phyloP scores from a whole-genome alignment of 2,888 invertebrate genomes.

The Alsophila aescularia region DNA sequence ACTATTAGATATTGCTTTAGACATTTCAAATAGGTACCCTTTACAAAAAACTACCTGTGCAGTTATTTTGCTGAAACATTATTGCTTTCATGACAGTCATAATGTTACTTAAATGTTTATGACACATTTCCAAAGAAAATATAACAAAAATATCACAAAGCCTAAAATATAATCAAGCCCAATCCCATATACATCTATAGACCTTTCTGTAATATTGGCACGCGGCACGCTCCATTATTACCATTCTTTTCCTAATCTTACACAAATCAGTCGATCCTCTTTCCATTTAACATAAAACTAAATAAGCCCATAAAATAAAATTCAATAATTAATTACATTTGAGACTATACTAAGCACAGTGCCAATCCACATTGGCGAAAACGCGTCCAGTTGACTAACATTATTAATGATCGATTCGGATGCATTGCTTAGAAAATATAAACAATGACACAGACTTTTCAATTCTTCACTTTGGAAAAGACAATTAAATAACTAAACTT shows the following conservation, averaged over 20 bases:
- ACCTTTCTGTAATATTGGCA: constrained; percentile 63
- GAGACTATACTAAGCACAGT: constrained; percentile 80
- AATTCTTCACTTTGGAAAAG: constrained; percentile 82
- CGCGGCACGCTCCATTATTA: constrained; percentile 63
- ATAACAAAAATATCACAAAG: constrained; percentile 57
- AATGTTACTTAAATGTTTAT: constrained; percentile 33
- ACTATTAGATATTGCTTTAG: constrained; percentile 43
- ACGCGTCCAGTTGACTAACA: constrained; percentile 62
- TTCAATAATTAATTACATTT: constrained; percentile 68
- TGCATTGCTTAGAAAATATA: constrained; percentile 65
- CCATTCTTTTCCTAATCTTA: constrained; percentile 62
- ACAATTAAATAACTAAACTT: constrained; percentile 74
- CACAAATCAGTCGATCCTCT: constrained; percentile 73
- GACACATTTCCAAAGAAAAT: constrained; percentile 39
- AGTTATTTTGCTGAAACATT: constrained; percentile 47
- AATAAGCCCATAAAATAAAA: constrained; percentile 61
- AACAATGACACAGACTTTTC: constrained; percentile 80
- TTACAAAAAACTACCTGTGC: constrained; percentile 26
- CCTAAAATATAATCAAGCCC: constrained; percentile 51
- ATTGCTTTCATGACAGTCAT: constrained; percentile 57
- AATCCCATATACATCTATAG: constrained; percentile 42
- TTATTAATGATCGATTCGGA: constrained; percentile 61
- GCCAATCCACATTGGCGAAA: constrained; percentile 66
- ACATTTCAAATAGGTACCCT: constrained; percentile 44
- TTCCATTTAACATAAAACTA: constrained; percentile 56